These are phyloP conservation scores for Hydropsyche betteni DNA, from an alignment of 2,888 invertebrate genomes.

Conservation along the genomic window DNA sequence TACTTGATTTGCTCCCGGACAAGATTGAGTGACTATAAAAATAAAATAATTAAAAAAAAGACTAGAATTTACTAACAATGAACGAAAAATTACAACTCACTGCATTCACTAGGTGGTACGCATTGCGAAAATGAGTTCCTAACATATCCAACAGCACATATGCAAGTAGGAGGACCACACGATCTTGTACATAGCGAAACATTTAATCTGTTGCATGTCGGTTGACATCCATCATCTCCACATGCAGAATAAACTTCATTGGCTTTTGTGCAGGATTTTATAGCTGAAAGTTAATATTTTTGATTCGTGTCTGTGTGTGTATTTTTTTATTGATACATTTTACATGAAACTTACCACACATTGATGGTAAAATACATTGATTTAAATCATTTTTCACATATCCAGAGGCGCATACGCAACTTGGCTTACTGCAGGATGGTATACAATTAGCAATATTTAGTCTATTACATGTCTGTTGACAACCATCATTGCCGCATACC, in stretches of 20 bases:
- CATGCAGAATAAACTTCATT: conserved; percentile 12
- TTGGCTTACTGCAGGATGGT: not conserved
- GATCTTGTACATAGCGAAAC: not conserved
- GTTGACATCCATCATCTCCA: conserved; percentile 39
- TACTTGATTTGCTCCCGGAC: not conserved
- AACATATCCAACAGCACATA: too few relatives aligned
- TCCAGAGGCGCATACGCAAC: conserved; percentile 37
- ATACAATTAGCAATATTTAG: conserved; percentile 1
- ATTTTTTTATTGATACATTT: too few relatives aligned
- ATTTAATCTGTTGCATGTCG: conserved; percentile 33
- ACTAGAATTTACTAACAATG: too few relatives aligned
- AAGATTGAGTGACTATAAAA: too few relatives aligned
- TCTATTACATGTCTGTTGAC: conserved; percentile 34
- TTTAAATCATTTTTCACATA: conserved; percentile 27
- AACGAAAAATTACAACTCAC: too few relatives aligned
- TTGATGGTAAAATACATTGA: conserved; percentile 29
- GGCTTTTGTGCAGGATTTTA: too few relatives aligned
- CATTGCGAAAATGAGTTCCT: too few relatives aligned
- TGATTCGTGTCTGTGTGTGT: too few relatives aligned
- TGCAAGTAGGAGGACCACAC: not conserved
- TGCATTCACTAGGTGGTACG: too few relatives aligned
- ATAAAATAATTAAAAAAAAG: too few relatives aligned
- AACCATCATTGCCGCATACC: not conserved
- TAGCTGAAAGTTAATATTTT: too few relatives aligned
- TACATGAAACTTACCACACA: conserved; percentile 37